Evolutionary conservation across 1,140 invertebrate genomes (phyloP).

Genomic region (Bombus picipes): DNA sequence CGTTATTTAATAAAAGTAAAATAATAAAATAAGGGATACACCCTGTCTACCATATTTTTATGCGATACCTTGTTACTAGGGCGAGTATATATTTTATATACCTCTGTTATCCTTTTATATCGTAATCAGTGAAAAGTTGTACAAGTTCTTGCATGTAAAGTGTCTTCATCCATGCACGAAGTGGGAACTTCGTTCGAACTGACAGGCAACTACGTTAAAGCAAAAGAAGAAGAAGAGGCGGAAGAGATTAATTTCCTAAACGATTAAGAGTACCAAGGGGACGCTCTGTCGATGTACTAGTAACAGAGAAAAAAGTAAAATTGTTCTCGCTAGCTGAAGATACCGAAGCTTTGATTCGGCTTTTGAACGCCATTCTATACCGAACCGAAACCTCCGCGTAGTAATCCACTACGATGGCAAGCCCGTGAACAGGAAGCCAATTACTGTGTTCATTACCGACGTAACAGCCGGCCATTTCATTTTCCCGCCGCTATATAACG

Average conservation of each 20-base stretch:
- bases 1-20: conserved; percentile 71
- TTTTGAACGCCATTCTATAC: not conserved
- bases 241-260: conserved; percentile 24
- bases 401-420: not conserved
- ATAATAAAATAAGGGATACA: conserved; percentile 23
- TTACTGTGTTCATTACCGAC: conserved; percentile 41
- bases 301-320: not conserved
- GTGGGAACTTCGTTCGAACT: not conserved
- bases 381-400: not conserved
- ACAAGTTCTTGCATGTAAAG: not conserved
- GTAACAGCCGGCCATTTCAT: conserved; percentile 29
- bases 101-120: not conserved
- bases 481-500: conserved; percentile 9
- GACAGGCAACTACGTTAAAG: not conserved
- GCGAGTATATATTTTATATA: not conserved
- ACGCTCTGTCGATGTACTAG: not conserved
- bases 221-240: not conserved
- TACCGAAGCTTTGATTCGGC: conserved; percentile 13
- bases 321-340: not conserved
- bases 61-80: not conserved
- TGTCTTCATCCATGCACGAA: not conserved
- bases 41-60: not conserved
- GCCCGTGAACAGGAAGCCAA: not conserved
- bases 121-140: not conserved
- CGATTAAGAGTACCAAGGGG: conserved; percentile 9